Conservation (phyloP, 2,888 invertebrate species). For the Leptarthrus brevirostris region DNA sequence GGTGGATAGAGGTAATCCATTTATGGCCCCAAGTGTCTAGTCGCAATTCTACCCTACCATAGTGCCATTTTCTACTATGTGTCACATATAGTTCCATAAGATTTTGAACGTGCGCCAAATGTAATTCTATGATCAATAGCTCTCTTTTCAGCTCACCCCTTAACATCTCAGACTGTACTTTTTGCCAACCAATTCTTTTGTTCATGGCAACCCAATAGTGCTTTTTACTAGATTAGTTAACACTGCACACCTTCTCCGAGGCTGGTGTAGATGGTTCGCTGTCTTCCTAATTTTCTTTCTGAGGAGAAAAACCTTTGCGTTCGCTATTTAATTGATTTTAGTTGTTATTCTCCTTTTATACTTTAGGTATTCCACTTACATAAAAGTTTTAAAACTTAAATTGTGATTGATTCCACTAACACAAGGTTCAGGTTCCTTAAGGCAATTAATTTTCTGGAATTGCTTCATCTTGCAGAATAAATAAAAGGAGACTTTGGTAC, state of each 20-base stretch:
- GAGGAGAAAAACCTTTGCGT: neutral
- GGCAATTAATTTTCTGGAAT: too few species aligned
- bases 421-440: too few species aligned
- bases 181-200: neutral
- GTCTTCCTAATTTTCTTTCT: constrained; percentile 12
- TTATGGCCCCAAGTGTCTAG: neutral
- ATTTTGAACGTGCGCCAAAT: constrained; percentile 45
- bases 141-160: neutral
- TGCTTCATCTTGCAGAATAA: too few species aligned
- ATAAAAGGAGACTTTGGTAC: too few species aligned
- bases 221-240: constrained; percentile 24
- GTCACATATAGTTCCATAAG: constrained; percentile 44
- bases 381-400: too few species aligned
- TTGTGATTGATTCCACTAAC: too few species aligned
- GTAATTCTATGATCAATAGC: constrained; percentile 42
- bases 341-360: too few species aligned
- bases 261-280: too few species aligned
- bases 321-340: too few species aligned
- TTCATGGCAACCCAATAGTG: neutral
- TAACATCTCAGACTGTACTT: neutral
- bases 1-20: constrained; percentile 29
- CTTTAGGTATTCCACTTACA: too few species aligned
- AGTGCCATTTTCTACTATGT: neutral
- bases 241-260: constrained; percentile 14
- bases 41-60: too few species aligned